phyloP scores from a whole-genome alignment of 2,113 vertebrate species.

The Phaethon lepturus region DNA sequence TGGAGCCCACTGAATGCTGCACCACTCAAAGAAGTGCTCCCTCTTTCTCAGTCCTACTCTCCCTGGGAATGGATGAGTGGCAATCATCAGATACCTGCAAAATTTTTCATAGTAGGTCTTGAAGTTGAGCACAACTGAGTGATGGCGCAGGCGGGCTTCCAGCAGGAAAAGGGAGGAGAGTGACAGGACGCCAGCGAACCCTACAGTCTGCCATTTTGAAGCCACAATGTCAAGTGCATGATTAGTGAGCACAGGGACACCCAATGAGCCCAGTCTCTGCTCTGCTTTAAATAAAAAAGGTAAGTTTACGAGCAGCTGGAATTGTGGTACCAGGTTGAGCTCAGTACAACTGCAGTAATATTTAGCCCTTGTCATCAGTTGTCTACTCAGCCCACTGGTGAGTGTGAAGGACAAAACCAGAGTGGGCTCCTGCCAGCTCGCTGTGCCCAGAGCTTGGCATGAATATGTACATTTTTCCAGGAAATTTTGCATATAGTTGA shows the following conservation, averaged over 20 bases:
- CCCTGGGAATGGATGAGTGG: neutral
- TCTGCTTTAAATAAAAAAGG: neutral
- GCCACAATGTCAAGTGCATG: neutral
- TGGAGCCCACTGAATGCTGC: neutral
- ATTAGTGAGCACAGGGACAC: neutral
- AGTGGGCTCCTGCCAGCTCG: neutral
- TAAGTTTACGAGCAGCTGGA: neutral
- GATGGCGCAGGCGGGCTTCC: neutral
- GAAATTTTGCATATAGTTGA: neutral
- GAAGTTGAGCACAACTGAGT: neutral
- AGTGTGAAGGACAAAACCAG: neutral
- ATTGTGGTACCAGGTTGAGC: neutral
- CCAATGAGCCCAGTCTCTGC: neutral
- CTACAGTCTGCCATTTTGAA: neutral
- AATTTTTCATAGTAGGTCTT: neutral
- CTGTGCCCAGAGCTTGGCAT: neutral
- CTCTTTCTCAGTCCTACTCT: neutral
- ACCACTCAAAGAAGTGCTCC: neutral
- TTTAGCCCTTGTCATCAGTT: neutral
- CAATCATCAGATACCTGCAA: neutral
- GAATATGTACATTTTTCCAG: neutral
- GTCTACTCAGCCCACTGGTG: neutral
- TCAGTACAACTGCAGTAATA: neutral
- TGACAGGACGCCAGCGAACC: rapidly evolving
- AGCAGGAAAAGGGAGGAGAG: neutral